phyloP scores from a whole-genome alignment of 92 coral and sea anemone genomes.

The Siderastrea radians region DNA sequence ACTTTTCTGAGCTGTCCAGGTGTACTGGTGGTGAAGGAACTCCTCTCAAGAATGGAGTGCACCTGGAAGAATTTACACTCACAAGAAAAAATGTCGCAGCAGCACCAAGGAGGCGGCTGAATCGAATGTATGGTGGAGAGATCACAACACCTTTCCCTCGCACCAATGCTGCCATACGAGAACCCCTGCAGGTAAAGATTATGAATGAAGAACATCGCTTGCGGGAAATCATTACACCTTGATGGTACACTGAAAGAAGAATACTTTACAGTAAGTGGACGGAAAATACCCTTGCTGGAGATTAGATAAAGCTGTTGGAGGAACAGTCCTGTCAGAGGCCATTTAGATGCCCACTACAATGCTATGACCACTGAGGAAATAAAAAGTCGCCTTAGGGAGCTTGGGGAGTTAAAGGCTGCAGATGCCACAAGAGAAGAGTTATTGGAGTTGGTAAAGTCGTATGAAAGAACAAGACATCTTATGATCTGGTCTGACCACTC shows the following conservation, averaged over 20 bases:
- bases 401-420: slow-evolving; percentile 12
- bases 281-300: slow-evolving; percentile 18
- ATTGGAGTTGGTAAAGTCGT: background rate
- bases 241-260: background rate
- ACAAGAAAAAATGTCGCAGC: background rate
- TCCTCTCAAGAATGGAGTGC: background rate
- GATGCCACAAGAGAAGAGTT: slow-evolving; percentile 1
- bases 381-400: background rate
- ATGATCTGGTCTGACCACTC: slow-evolving; percentile 37
- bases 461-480: slow-evolving; percentile 35
- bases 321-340: slow-evolving; percentile 35
- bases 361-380: slow-evolving; percentile 26
- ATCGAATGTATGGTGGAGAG: background rate
- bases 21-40: background rate
- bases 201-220: background rate
- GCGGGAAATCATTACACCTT: slow-evolving; percentile 2
- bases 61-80: background rate
- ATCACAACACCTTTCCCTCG: slow-evolving; percentile 22
- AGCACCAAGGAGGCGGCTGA: background rate
- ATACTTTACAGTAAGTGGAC: slow-evolving; percentile 11
- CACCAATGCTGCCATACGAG: slow-evolving; percentile 1
- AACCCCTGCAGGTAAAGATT: background rate
- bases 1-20: background rate
- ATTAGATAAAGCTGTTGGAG: background rate
- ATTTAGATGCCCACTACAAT: background rate